phyloP scores from a whole-genome alignment of 2,113 vertebrate species.

The Candoia aspera region DNA sequence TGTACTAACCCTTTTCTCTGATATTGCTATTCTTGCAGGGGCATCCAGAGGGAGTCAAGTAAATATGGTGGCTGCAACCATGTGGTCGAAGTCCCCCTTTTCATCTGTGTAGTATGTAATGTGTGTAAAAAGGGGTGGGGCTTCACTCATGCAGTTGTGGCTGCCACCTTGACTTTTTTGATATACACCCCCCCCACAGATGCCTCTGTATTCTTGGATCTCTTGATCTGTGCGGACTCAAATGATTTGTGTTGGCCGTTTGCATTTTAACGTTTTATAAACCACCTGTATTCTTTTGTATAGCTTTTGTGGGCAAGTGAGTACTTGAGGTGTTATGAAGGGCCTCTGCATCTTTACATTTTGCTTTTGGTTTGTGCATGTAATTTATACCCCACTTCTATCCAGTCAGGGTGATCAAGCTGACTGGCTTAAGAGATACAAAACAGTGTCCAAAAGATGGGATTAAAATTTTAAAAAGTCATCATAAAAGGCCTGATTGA shows the following conservation, averaged over 20 bases:
- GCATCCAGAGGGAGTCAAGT: background rate
- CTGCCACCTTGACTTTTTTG: no score
- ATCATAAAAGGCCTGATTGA: background rate
- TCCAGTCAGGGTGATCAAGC: background rate
- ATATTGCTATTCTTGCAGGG: background rate
- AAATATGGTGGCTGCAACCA: background rate
- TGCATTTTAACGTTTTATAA: background rate
- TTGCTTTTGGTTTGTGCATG: background rate
- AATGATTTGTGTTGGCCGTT: background rate
- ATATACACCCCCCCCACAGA: no score
- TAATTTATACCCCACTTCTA: background rate
- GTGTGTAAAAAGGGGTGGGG: background rate
- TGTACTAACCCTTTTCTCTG: background rate
- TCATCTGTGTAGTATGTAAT: background rate
- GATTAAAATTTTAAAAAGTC: background rate
- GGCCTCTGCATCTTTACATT: background rate
- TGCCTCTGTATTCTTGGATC: background rate
- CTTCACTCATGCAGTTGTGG: no score
- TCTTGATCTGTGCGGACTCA: background rate
- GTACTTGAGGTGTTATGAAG: background rate
- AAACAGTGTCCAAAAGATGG: background rate
- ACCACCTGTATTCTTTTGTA: background rate
- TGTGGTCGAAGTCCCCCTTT: background rate
- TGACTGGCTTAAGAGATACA: background rate
- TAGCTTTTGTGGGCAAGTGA: background rate